A percentile compares a stretch with the other conserved stretches of the same genome.
Conservation (phyloP, 2,888 invertebrate species). For the Drepanosiphum platanoidis region DNA sequence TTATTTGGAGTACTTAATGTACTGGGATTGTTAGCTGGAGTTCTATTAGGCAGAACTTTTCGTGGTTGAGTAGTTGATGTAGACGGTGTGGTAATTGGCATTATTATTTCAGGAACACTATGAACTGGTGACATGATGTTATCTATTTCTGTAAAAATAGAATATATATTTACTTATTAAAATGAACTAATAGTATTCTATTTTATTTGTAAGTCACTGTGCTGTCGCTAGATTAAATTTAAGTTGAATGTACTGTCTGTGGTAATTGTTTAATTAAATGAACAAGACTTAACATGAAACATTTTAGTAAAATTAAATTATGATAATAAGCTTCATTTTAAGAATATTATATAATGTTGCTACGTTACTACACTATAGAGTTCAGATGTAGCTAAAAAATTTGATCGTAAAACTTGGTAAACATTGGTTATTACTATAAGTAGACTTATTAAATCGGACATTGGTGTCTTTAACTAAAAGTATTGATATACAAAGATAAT, state of each 20-base stretch:
- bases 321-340: too few species aligned
- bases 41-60: slow-evolving; percentile 47
- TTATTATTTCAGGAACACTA: slow-evolving; percentile 45
- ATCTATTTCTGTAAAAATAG: slow-evolving; percentile 43
- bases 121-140: slow-evolving; percentile 55
- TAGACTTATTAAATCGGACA: too few species aligned
- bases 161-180: not conserved
- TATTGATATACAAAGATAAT: not conserved
- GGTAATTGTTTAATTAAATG: too few species aligned
- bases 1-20: slow-evolving; percentile 4
- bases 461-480: not conserved
- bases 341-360: too few species aligned
- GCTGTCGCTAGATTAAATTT: not conserved
- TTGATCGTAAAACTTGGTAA: too few species aligned
- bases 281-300: too few species aligned
- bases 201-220: too few species aligned
- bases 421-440: too few species aligned
- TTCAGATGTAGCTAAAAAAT: too few species aligned
- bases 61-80: slow-evolving; percentile 52
- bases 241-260: not conserved
- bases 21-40: not conserved
- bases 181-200: too few species aligned
- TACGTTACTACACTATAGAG: too few species aligned
- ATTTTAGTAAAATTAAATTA: too few species aligned
- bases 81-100: slow-evolving; percentile 31